Base-by-base conservation (phyloP, 2,888 invertebrate genomes). In the Rhimphoctona megacephalus region DNA sequence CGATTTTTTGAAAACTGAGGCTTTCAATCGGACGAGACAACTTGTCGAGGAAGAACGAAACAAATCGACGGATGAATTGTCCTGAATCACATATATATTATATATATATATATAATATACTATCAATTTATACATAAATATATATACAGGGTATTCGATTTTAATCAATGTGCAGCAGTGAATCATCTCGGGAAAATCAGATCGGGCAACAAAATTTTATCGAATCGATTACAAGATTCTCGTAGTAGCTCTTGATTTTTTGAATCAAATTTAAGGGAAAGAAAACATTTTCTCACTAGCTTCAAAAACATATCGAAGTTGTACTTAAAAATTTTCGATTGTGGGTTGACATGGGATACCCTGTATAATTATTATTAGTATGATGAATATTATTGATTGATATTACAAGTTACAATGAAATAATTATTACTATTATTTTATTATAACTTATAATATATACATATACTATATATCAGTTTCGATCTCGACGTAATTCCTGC, bases 1-100 rank as follows among this genome's bases (percentile, higher is more conserved):
- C 0, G 99, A 99, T 95, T 99, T 99, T 95, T 95, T 98, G 77
- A 99, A 98, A 95, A 99, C 99, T 0, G 97, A 98, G 93, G 99
- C 98, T 8, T 98, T 99, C 92, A 98, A 98, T 94, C 96, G 97
- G 85, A 98, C 98, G 54, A 96, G 97, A 77, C 97, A 97, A 92
- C 97, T 97, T 92, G 97, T 97, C 0, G 97, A 97, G 92, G 96
- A 96, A 87, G 96, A 96, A 52, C 94, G 97, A 88, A 95, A 95
- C 87, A 93, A 94, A 85, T 94, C 94, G 85, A 92, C 94, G 46
- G 94, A 94, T 72, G 94, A 94, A 89, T 91, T 93, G 85, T 90
- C 91, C 67, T 92, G 90, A 89, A 79, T 80, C 17, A 49, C 17
- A 22, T 25, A 54, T 54, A 73, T 39, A 39, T 64, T 5, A 33